Evolutionary conservation across 2,113 vertebrate genomes (phyloP), one percentile per base, ranked within the genome.

Genomic region (Gavialis gangeticus): DNA sequence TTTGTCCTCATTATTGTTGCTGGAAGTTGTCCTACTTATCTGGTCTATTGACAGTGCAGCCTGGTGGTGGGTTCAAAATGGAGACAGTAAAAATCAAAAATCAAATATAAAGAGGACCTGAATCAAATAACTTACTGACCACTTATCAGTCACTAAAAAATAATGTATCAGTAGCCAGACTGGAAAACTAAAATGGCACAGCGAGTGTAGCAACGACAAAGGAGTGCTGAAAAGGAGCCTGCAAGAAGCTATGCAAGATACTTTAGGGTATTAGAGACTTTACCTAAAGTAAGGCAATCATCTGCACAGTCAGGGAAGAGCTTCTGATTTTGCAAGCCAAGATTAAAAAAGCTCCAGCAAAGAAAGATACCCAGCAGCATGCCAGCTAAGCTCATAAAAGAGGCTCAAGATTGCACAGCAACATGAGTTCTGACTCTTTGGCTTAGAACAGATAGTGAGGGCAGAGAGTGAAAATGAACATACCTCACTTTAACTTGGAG

Each of bases 361-460:
- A 80, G 81, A 90, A 83, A 92, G 79, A 88, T 28, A 84, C 55
- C 90, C 84, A 85, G 91, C 85, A 89, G 93, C 3, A 1, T 86
- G 88, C 67, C 82, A 91, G 56, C 78, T 89, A 93, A 94, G 54
- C 75, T 92, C 69, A 91, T 91, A 91, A 95, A 96, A 92, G 91
- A 79, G 87, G 12, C 81, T 84, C 75, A 85, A 62, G 79, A 89
- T 87, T 82, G 79, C 69, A 79, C 84, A 96, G 82, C 82, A 87
- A 84, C 85, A 60, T 4, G 56, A 94, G 77, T 34, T 90, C 87
- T 87, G 79, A 69, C 76, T 87, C 30, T 90, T 56, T 56, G 54
- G 18, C 79, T 77, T 87, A 82, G 86, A 93, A 82, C 4, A 69
- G 84, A 54, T 46, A 88, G 18, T 2, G 57, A 94, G 55, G 84